Conservation (phyloP, 1,140 invertebrate genomes). For the Macrostomum lignano region DNA sequence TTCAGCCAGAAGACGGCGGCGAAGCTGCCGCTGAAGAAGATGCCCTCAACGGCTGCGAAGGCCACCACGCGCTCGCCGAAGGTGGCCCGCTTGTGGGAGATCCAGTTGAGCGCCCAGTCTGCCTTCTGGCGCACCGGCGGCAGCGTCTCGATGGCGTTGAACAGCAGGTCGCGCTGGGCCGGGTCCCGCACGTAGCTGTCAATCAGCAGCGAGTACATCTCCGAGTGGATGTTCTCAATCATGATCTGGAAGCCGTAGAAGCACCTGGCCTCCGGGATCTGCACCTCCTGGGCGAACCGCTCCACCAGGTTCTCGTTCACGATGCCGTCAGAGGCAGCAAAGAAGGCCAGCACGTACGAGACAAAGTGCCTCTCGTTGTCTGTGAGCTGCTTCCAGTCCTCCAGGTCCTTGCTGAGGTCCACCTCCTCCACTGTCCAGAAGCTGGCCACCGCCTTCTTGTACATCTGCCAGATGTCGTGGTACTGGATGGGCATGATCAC, state of each 20-base stretch:
- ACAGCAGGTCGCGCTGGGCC: too few relatives aligned
- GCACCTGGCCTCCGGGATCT: constrained; percentile 76
- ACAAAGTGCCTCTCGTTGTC: constrained; percentile 69
- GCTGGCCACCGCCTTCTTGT: constrained; percentile 91
- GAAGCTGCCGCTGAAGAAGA: constrained; percentile 72
- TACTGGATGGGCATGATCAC: constrained; percentile 86
- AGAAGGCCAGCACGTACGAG: constrained; percentile 86
- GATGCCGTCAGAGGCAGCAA: constrained; percentile 96
- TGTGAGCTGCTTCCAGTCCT: constrained; percentile 55
- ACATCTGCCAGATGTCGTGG: constrained; percentile 81
- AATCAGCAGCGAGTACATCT: constrained; percentile 94
- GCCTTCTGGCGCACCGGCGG: too few relatives aligned
- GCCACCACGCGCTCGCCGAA: constrained; percentile 81
- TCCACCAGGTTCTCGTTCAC: constrained; percentile 81
- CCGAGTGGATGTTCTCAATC: constrained; percentile 97
- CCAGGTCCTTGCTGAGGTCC: constrained; percentile 40
- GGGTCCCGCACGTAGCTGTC: constrained; percentile 84
- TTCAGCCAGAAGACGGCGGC: constrained; percentile 99
- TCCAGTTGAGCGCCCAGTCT: constrained; percentile 89
- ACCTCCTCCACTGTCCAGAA: constrained; percentile 92
- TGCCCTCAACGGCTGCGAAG: constrained; percentile 92
- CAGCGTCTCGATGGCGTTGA: too few relatives aligned
- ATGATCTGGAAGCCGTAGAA: constrained; percentile 98
- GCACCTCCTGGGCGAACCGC: constrained; percentile 80
- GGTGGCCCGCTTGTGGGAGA: constrained; percentile 39